Evolutionary conservation across 2,797 vertebrate genomes (phyloP), one percentile per base, ranked within the genome.

Genomic region (Platyrinchus mystaceus): DNA sequence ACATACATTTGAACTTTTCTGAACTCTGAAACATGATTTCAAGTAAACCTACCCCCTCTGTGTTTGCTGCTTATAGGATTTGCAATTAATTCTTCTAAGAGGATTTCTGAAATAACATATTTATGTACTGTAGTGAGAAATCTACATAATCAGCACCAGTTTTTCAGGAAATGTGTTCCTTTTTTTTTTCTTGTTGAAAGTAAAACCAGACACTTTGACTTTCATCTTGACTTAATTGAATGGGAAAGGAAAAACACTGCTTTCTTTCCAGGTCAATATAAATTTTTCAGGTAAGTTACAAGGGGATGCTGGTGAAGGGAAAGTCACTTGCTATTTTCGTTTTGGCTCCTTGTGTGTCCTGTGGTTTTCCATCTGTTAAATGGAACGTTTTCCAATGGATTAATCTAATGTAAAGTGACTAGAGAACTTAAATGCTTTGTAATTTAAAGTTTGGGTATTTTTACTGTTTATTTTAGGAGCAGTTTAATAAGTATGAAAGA

Each of bases 401-500:
- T 73, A 26, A 52, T 70, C 22, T 67, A 93, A 79, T 78, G 59
- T 64, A 21, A 91, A 49, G 12, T 53, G 27, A 43, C 70, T 73
- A 71, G 76, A 64, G 87, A 80, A 68, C 12, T 19, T 41, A 17
- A 2, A 14, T 58, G 32, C 22, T 81, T 74, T 84, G 68, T 79
- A 68, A 90, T 56, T 88, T 73, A 89, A 83, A n/a, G 4, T 55
- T 62, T 27, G 39, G 1, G 3, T 36, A 91, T 86, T 84, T 87
- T 74, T 92, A 71, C 59, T 94, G 15, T 94, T 44, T 96, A 16
- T 98, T 97, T 93, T 89, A 99, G 99, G 99, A 99, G 89, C 98
- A 99, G 96, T 98, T 99, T 69, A 99, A 98, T 97, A 97, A 98
- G 97, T 99, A 99, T 3, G 99, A 99, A 95, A 98, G 98, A 97